phyloP scores from a whole-genome alignment of 2,113 vertebrate genomes.

The Cinclus cinclus region DNA sequence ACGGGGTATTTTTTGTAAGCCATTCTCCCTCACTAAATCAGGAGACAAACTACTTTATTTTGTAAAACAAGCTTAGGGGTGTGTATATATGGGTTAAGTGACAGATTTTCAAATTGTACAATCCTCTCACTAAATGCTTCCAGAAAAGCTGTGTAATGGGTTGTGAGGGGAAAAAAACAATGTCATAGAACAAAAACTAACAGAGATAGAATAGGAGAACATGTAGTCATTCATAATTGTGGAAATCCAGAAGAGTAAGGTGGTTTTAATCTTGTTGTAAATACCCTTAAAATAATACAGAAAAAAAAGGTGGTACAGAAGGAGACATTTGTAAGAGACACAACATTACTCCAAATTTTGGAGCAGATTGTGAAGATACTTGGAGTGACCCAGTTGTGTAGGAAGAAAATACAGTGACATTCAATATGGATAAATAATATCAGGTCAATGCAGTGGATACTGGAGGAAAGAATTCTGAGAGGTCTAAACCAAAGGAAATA shows the following conservation, averaged over 20 bases:
- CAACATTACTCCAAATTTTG: neutral
- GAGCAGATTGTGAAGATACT: neutral
- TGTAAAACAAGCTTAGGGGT: neutral
- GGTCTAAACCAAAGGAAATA: neutral
- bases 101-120: neutral
- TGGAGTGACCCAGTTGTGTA: neutral
- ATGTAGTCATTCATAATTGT: rapidly evolving
- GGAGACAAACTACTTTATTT: neutral
- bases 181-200: neutral
- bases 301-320: neutral
- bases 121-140: neutral
- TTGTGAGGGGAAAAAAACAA: neutral
- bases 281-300: neutral
- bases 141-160: neutral
- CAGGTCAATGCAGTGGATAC: neutral
- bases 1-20: neutral
- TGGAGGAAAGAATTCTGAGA: neutral
- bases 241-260: neutral
- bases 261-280: neutral
- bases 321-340: neutral
- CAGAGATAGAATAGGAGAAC: neutral
- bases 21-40: neutral
- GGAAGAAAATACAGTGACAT: neutral
- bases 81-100: neutral
- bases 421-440: neutral